Percentiles rank a stretch among this genome's conserved stretches.
Evolutionary conservation across 2,113 vertebrate genomes (phyloP).

Genomic region (Psittacus erithacus): DNA sequence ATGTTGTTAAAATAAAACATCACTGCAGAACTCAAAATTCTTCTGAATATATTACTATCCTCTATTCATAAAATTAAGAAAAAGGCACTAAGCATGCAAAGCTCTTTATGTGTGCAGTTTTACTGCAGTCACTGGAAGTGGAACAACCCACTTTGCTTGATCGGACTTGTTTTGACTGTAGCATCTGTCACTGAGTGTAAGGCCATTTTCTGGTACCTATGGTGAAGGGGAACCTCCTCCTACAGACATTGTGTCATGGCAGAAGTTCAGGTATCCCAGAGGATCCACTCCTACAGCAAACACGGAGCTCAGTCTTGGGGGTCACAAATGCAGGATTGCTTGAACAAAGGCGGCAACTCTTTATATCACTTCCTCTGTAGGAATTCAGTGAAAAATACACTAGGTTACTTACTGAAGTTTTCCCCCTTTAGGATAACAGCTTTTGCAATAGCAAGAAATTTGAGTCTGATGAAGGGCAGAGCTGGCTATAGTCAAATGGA

Average conservation of each 20-base stretch:
- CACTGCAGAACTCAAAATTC: neutral
- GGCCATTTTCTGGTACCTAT: neutral
- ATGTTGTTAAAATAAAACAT: neutral
- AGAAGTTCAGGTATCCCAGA: neutral
- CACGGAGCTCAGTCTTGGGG: neutral
- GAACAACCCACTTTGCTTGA: neutral
- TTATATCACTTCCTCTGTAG: neutral
- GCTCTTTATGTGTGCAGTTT: neutral
- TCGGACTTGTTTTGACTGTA: neutral
- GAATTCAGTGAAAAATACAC: neutral
- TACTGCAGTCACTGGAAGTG: neutral
- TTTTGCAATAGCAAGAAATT: slow-evolving; percentile 47
- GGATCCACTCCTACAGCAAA: neutral
- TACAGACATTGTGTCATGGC: neutral
- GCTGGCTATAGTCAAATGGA: slow-evolving; percentile 53
- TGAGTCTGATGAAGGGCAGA: slow-evolving; percentile 49
- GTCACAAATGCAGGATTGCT: neutral
- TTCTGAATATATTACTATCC: neutral
- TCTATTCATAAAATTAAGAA: neutral
- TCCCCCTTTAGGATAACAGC: neutral
- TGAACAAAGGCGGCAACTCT: neutral
- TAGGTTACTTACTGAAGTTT: neutral
- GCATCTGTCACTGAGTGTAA: neutral
- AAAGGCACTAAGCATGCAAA: neutral
- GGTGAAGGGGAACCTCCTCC: neutral